Evolutionary conservation across 2,888 invertebrate species (phyloP).

Genomic region (Atethmia centrago): DNA sequence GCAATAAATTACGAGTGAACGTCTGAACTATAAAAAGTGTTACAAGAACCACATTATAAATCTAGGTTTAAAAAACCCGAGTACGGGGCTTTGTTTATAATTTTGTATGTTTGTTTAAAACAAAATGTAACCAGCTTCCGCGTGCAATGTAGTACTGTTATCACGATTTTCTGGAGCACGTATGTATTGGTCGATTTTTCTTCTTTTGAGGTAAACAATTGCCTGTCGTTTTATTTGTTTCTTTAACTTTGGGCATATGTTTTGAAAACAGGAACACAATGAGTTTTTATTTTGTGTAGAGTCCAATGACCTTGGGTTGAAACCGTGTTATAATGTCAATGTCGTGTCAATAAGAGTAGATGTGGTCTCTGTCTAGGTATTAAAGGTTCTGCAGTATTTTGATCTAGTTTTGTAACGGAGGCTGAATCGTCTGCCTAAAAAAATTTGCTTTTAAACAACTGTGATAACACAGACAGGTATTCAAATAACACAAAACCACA

Average conservation of each 20-base stretch:
- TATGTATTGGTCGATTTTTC: conserved; percentile 12
- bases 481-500: neutral
- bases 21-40: conserved; percentile 51
- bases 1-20: conserved; percentile 44
- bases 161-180: conserved; percentile 29
- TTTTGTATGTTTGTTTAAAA: conserved; percentile 31
- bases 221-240: conserved; percentile 16
- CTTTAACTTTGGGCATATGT: neutral
- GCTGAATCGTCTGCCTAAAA: neutral
- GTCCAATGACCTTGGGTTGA: conserved; percentile 13
- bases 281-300: neutral
- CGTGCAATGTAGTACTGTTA: conserved; percentile 19
- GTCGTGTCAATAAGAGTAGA: neutral
- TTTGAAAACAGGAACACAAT: conserved; percentile 22
- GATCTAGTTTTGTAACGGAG: neutral
- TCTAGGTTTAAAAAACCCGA: conserved; percentile 51
- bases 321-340: conserved; percentile 2
- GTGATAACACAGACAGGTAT: neutral
- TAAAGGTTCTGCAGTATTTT: neutral
- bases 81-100: conserved; percentile 38
- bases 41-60: conserved; percentile 52
- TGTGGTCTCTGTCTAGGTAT: neutral
- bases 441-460: neutral
- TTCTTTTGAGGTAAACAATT: conserved; percentile 22
- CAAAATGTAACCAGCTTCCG: conserved; percentile 39